Evolutionary conservation across 1,140 invertebrate genomes (phyloP).

Genomic region (Diplogasteroides magnus): DNA sequence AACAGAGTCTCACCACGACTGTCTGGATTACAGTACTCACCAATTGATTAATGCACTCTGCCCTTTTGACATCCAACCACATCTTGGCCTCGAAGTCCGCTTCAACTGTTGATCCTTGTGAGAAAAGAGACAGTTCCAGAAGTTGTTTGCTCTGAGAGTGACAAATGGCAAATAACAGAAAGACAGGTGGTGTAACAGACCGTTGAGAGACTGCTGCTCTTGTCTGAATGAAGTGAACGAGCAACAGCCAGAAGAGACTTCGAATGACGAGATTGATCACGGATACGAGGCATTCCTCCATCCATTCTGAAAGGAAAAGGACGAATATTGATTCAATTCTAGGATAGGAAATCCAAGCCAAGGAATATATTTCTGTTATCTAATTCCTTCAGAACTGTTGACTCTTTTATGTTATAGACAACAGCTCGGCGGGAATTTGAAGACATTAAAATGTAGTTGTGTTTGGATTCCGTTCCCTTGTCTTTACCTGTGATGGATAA

Average conservation of each 20-base stretch:
- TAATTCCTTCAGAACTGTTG: no score
- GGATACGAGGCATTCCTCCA: background rate
- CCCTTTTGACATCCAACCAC: background rate
- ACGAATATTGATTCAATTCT: no score
- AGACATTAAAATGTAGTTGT: no score
- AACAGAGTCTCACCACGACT: background rate
- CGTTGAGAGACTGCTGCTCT: background rate
- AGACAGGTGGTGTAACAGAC: background rate
- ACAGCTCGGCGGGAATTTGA: no score
- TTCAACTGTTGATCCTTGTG: background rate
- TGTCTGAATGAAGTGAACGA: background rate
- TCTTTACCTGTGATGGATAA: conserved; percentile 60
- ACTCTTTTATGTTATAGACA: no score
- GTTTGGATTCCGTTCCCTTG: background rate
- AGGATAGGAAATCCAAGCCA: no score
- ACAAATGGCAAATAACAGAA: background rate
- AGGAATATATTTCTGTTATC: no score
- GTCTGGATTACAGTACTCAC: background rate
- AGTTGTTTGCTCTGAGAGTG: background rate
- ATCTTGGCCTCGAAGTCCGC: background rate
- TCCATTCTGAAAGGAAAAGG: background rate
- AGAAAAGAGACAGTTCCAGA: background rate
- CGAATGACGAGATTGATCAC: background rate
- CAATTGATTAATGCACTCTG: background rate
- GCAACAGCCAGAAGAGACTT: background rate